Evolutionary conservation across 2,888 invertebrate genomes (phyloP).

Genomic region (Athalia cordata): DNA sequence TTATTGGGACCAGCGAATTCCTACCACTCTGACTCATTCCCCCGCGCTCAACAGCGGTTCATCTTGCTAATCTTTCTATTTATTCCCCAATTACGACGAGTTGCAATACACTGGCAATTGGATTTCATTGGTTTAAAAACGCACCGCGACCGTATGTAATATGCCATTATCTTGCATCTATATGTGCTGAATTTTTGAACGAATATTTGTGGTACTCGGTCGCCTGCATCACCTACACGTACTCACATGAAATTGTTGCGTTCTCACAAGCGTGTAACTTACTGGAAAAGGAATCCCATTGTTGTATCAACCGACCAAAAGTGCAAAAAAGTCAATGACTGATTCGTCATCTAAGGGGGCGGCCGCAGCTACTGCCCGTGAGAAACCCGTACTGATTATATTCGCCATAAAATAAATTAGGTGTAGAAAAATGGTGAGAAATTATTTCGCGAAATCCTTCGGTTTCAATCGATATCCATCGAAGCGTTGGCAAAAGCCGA

Average conservation of each 20-base stretch:
- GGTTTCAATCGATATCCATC: slow-evolving; percentile 37
- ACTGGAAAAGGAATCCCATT: background rate
- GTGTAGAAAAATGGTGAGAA: slow-evolving; percentile 48
- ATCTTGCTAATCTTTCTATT: slow-evolving; percentile 71
- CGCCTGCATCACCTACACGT: background rate
- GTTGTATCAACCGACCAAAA: slow-evolving; percentile 1
- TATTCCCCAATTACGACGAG: slow-evolving; percentile 68
- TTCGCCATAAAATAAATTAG: background rate
- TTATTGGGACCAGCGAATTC: slow-evolving; percentile 63
- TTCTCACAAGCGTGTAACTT: background rate
- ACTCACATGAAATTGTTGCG: too few species aligned
- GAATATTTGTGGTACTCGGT: too few species aligned
- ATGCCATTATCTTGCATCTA: background rate
- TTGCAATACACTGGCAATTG: slow-evolving; percentile 67
- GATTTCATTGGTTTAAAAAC: slow-evolving; percentile 65
- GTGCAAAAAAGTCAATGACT: slow-evolving; percentile 8
- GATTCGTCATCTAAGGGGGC: slow-evolving; percentile 16
- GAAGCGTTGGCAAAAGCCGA: slow-evolving; percentile 35
- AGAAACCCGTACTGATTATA: too few species aligned
- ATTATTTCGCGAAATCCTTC: slow-evolving; percentile 43
- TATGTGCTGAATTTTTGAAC: too few species aligned
- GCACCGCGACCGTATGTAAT: slow-evolving; percentile 1
- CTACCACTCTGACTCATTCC: slow-evolving; percentile 48
- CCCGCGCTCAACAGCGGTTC: slow-evolving; percentile 56
- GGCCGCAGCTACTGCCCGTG: too few species aligned